Percentiles rank a stretch among this genome's conserved stretches.
These are phyloP conservation scores for Lottia scabra DNA, from an alignment of 2,888 invertebrate genomes.

Conservation along the genomic window DNA sequence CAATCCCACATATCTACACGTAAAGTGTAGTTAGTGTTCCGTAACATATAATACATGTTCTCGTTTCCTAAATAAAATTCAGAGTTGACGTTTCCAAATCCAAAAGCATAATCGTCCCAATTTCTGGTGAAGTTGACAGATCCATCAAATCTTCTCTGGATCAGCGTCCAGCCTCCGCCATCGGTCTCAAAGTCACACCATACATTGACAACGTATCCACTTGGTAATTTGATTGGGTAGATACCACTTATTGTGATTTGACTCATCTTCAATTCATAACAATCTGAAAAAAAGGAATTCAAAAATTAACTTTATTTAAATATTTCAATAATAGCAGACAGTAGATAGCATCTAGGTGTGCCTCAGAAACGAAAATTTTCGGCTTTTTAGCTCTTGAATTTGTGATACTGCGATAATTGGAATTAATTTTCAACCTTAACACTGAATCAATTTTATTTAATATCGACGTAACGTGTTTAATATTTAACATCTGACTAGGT, in stretches of 20 bases:
- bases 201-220: slow-evolving; percentile 78
- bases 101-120: slow-evolving; percentile 84
- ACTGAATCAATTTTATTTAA: neutral
- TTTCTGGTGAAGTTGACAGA: slow-evolving; percentile 84
- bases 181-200: slow-evolving; percentile 75
- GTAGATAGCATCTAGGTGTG: too few species aligned
- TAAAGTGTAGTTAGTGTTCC: slow-evolving; percentile 70
- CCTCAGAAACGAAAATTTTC: too few species aligned
- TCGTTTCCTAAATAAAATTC: slow-evolving; percentile 93
- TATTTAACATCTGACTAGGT: neutral
- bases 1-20: slow-evolving; percentile 87
- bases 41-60: slow-evolving; percentile 81
- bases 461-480: neutral
- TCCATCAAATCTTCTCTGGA: slow-evolving; percentile 86
- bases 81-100: slow-evolving; percentile 80
- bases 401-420: too few species aligned
- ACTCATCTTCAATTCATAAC: slow-evolving; percentile 70
- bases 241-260: slow-evolving; percentile 79
- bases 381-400: too few species aligned
- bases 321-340: too few species aligned
- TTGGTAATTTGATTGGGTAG: slow-evolving; percentile 76
- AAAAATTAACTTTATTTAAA: too few species aligned
- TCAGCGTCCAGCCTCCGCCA: slow-evolving; percentile 78
- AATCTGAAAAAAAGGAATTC: slow-evolving; percentile 71
- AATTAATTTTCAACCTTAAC: too few species aligned